Percentiles rank a stretch among this genome's conserved stretches.
phyloP scores from a whole-genome alignment of 1,140 invertebrate species.

The Euglossa dilemma region DNA sequence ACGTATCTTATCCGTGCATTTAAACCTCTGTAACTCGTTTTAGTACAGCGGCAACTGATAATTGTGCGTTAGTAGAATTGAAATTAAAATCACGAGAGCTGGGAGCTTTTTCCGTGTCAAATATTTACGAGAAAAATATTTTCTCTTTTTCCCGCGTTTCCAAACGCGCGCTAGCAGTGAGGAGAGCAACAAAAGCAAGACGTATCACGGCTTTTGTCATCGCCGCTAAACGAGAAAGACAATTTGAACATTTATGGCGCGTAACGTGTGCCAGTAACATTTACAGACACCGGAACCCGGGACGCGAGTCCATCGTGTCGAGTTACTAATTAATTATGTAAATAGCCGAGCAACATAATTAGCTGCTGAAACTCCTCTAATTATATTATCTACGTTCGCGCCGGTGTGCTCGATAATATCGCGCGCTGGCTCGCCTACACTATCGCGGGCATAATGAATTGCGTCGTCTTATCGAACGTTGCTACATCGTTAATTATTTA shows the following conservation, averaged over 20 bases:
- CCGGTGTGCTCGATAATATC: slow-evolving; percentile 40
- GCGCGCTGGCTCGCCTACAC: background rate
- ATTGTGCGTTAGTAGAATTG: too few relatives aligned
- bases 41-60: too few relatives aligned
- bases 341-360: slow-evolving; percentile 53
- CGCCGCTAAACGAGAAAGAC: too few relatives aligned
- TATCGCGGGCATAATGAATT: slow-evolving; percentile 45
- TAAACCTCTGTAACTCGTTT: too few relatives aligned
- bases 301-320: slow-evolving; percentile 12
- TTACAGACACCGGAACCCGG: background rate
- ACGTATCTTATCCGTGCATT: too few relatives aligned
- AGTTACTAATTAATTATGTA: slow-evolving; percentile 54
- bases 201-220: background rate
- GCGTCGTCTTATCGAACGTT: slow-evolving; percentile 24
- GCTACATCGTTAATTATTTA: slow-evolving; percentile 23
- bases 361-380: slow-evolving; percentile 54
- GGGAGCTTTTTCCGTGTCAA: too few relatives aligned
- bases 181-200: background rate
- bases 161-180: too few relatives aligned
- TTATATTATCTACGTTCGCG: slow-evolving; percentile 47
- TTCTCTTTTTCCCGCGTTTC: too few relatives aligned
- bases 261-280: background rate
- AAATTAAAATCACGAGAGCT: too few relatives aligned
- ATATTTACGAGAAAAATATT: too few relatives aligned
- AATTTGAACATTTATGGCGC: background rate